Conservation (phyloP, 1,140 invertebrate genomes). For the Drosophila paulistorum region DNA sequence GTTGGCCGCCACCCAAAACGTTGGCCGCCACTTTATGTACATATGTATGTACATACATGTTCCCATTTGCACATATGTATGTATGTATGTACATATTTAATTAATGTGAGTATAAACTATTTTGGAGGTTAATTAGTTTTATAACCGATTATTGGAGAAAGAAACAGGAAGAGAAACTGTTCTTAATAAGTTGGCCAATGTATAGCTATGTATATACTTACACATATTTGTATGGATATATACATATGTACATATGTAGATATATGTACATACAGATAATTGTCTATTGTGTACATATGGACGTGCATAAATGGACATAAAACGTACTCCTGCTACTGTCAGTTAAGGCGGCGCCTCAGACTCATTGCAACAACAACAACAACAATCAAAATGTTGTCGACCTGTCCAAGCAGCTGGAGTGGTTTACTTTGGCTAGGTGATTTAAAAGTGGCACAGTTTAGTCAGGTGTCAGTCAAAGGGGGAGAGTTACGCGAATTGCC, state of each 20-base stretch:
- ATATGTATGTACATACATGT: no score
- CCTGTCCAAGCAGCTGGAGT: conserved; percentile 48
- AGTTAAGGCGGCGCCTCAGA: conserved; percentile 25
- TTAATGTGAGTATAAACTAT: conserved; percentile 12
- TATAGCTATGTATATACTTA: no score
- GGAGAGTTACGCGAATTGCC: conserved; percentile 54
- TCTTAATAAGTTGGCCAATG: no score
- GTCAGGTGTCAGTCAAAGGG: conserved; percentile 53
- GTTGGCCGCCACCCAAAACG: no score
- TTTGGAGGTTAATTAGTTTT: conserved; percentile 50
- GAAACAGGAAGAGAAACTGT: conserved; percentile 36
- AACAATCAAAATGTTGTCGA: conserved; percentile 40
- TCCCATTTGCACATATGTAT: no score
- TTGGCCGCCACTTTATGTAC: no score
- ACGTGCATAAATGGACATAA: no score
- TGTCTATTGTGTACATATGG: neutral
- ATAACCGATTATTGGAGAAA: conserved; percentile 2
- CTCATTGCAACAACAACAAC: conserved; percentile 16
- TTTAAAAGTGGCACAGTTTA: conserved; percentile 48
- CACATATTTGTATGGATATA: neutral
- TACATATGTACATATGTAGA: neutral
- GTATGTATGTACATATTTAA: no score
- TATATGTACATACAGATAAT: neutral
- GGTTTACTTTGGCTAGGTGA: conserved; percentile 12
- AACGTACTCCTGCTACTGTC: neutral